Conservation (phyloP, 64 coral and sea anemone genomes). For the Porites australiensis region DNA sequence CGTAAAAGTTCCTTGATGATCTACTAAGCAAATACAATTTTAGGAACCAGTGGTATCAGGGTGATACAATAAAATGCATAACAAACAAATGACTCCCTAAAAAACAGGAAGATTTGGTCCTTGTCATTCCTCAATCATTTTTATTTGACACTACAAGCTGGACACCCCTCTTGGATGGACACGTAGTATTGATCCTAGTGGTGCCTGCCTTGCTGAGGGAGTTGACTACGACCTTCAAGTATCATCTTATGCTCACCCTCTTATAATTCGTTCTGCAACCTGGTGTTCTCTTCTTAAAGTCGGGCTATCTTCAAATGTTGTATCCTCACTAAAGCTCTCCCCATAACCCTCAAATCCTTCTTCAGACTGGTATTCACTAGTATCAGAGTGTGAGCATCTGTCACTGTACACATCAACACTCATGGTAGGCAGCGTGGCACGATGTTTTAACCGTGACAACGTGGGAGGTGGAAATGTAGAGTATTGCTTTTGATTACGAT, state of each 20-base stretch:
- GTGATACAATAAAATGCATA: no score
- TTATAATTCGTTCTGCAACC: conserved; percentile 55
- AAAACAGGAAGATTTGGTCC: no score
- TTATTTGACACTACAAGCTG: no score
- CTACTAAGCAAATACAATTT: no score
- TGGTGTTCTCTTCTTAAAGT: conserved; percentile 60
- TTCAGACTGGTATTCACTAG: conserved; percentile 99
- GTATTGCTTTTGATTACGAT: conserved; percentile 91
- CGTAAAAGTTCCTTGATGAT: no score
- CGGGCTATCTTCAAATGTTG: conserved; percentile 81
- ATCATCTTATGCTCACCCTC: not conserved
- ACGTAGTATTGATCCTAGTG: no score
- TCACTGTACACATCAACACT: conserved; percentile 57
- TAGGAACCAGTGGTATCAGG: no score
- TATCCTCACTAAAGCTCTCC: conserved; percentile 90
- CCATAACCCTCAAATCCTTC: conserved; percentile 94
- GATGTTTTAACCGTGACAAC: conserved; percentile 79
- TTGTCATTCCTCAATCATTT: no score
- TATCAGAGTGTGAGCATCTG: conserved; percentile 67
- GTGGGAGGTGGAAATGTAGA: conserved; percentile 93
- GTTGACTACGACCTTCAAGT: not conserved
- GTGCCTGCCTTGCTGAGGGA: no score
- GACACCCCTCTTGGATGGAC: no score
- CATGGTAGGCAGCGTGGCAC: conserved; percentile 51
- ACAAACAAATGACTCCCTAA: no score